Conservation (phyloP, 2,888 invertebrate species). For the Chrysolina oricalcia region DNA sequence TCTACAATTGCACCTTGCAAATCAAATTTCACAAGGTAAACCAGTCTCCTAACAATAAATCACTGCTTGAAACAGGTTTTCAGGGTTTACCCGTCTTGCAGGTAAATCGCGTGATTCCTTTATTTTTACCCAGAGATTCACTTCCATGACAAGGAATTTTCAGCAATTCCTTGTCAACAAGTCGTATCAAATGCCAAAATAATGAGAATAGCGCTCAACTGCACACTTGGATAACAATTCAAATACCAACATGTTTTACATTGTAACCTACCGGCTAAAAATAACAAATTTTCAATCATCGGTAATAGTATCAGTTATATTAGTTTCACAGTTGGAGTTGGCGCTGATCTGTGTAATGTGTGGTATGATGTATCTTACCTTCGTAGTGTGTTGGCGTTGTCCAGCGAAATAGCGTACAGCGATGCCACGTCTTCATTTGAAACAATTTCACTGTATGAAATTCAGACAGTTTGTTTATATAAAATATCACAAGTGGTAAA, state of each 20-base stretch:
- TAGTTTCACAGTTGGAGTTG: conserved; percentile 35
- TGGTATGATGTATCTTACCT: conserved; percentile 16
- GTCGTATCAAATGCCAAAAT: conserved; percentile 19
- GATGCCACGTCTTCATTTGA: neutral
- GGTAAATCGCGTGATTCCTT: neutral
- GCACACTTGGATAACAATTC: conserved; percentile 10
- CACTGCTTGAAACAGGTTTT: too few species aligned
- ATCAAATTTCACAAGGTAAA: too few species aligned
- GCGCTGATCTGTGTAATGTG: conserved; percentile 27
- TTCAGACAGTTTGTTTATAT: too few species aligned
- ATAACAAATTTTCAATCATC: conserved; percentile 20
- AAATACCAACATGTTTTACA: conserved; percentile 17
- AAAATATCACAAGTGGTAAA: too few species aligned
- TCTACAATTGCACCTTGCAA: too few species aligned
- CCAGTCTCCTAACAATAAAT: too few species aligned
- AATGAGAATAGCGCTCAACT: neutral
- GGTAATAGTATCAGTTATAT: conserved; percentile 27
- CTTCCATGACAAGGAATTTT: neutral
- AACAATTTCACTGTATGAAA: neutral
- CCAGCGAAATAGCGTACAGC: neutral
- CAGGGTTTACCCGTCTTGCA: too few species aligned
- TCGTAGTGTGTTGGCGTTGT: conserved; percentile 20
- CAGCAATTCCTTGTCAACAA: neutral
- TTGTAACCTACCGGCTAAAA: conserved; percentile 16
- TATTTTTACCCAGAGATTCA: neutral